phyloP scores from a whole-genome alignment of 2,113 vertebrate genomes.

The Scartelaos histophorus region DNA sequence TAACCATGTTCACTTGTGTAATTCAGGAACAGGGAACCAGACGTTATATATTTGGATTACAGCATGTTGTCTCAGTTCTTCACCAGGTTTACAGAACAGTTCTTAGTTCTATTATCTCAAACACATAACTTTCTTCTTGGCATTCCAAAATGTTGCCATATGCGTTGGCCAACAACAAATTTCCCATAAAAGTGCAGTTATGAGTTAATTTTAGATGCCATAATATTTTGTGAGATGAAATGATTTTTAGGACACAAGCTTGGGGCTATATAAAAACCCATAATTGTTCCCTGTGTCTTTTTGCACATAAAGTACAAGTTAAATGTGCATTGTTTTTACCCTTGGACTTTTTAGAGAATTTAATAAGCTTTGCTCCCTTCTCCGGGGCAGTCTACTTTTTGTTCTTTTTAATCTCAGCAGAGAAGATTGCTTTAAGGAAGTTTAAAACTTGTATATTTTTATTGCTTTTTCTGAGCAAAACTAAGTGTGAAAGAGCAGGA shows the following conservation, averaged over 20 bases:
- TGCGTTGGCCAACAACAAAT: neutral
- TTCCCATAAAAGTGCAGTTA: neutral
- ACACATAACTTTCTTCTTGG: conserved; percentile 4
- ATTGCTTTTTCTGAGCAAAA: neutral
- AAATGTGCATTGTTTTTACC: neutral
- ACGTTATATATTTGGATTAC: neutral
- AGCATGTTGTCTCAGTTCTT: neutral
- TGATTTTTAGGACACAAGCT: conserved; percentile 1
- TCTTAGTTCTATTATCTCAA: neutral
- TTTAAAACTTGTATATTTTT: neutral
- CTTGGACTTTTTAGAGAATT: neutral
- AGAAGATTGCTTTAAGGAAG: neutral
- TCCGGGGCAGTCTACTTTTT: neutral
- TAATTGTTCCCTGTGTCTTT: neutral
- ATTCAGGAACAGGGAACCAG: neutral
- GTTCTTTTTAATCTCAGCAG: neutral
- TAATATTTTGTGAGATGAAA: neutral
- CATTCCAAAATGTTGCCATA: neutral
- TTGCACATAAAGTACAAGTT: neutral
- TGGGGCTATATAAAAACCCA: neutral
- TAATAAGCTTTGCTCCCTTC: neutral
- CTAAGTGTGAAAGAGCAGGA: neutral
- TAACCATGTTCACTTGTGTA: neutral
- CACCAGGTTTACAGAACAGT: neutral
- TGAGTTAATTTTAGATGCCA: neutral